These are phyloP conservation scores for Drosophila pegasa DNA, from an alignment of 2,888 invertebrate species.

Conservation along the genomic window DNA sequence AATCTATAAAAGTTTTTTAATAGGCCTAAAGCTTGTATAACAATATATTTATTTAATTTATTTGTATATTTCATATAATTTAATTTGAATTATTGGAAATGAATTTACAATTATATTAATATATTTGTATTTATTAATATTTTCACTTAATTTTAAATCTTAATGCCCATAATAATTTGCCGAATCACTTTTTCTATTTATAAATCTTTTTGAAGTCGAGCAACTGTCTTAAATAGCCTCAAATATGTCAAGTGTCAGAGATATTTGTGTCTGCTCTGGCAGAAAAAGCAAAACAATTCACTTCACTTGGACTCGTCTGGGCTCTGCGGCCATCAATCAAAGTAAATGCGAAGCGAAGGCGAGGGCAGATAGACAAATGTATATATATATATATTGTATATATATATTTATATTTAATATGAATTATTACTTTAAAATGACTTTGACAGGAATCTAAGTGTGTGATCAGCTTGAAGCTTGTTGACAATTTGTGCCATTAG, in stretches of 20 bases:
- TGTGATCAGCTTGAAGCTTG: constrained; percentile 10
- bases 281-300: background rate
- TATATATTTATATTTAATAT: background rate
- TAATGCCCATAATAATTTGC: background rate
- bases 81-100: too few species aligned
- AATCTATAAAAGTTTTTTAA: too few species aligned
- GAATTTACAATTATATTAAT: too few species aligned
- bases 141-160: too few species aligned
- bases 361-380: background rate
- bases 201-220: background rate
- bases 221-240: background rate
- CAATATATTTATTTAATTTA: too few species aligned
- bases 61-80: too few species aligned
- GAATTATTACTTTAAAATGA: constrained; percentile 9
- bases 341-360: background rate
- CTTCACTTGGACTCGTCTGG: background rate
- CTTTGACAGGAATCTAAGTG: background rate
- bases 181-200: too few species aligned
- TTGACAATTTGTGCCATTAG: constrained; percentile 37
- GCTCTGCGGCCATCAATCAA: constrained; percentile 10
- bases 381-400: background rate
- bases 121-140: too few species aligned
- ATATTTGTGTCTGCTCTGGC: background rate
- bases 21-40: too few species aligned
- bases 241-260: constrained; percentile 3